Percentiles rank a stretch among this genome's conserved stretches.
Evolutionary conservation across 2,113 vertebrate genomes (phyloP).

Genomic region (Dissostichus mawsoni): DNA sequence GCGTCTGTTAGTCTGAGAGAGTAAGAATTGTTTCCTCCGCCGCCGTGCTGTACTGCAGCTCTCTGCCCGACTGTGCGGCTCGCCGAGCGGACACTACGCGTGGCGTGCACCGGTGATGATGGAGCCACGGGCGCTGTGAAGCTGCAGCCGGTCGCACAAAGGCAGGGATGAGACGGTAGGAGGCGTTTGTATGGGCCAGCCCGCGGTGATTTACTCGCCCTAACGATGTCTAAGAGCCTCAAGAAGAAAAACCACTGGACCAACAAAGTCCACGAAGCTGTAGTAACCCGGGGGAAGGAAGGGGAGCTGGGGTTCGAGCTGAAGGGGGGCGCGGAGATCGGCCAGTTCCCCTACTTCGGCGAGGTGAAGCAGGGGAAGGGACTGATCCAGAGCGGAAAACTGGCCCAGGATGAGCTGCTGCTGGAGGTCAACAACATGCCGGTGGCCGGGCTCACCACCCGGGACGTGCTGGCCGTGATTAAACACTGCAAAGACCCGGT

Average conservation of each 20-base stretch:
- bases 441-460: constrained; percentile 96
- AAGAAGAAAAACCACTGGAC: constrained; percentile 99
- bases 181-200: constrained; percentile 71
- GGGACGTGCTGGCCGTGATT: constrained; percentile 97
- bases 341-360: constrained; percentile 96
- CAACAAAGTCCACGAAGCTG: constrained; percentile 98
- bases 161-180: constrained; percentile 78
- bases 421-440: constrained; percentile 99
- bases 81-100: constrained; percentile 75
- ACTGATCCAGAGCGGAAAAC: constrained; percentile 94
- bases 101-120: constrained; percentile 68
- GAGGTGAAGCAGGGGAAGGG: constrained; percentile 95
- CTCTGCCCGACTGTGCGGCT: constrained; percentile 68
- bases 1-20: constrained; percentile 73
- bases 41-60: constrained; percentile 78
- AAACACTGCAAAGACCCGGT: constrained; percentile 99
- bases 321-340: constrained; percentile 95
- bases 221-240: constrained; percentile 98
- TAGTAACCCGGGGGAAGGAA: constrained; percentile 91
- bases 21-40: constrained; percentile 63
- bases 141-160: constrained; percentile 68
- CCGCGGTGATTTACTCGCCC: constrained; percentile 75
- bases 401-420: constrained; percentile 95
- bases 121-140: constrained; percentile 71
- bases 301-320: constrained; percentile 97